Evolutionary conservation across 2,113 vertebrate species (phyloP).

Genomic region (Amphiprion percula): DNA sequence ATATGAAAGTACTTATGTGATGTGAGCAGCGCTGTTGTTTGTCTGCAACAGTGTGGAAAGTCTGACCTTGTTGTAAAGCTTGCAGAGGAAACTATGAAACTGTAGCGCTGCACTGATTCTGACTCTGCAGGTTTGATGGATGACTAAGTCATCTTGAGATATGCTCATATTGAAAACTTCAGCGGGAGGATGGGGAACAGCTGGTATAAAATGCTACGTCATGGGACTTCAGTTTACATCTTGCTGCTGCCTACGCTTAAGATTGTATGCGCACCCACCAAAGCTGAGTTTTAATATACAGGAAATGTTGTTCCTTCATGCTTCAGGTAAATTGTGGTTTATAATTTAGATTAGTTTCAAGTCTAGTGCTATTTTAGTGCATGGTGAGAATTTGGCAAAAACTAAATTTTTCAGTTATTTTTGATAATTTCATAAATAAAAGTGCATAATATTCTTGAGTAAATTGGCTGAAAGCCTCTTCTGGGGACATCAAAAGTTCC

Average conservation of each 20-base stretch:
- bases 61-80: background rate
- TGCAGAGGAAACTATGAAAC: constrained; percentile 14
- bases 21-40: background rate
- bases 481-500: no score
- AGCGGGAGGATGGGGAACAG: background rate
- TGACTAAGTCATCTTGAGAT: constrained; percentile 5
- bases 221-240: constrained; percentile 1
- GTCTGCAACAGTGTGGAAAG: background rate
- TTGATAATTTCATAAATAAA: no score
- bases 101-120: background rate
- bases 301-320: background rate
- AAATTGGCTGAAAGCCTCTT: no score
- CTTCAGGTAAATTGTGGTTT: background rate
- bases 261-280: background rate
- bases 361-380: background rate
- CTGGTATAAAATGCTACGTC: background rate
- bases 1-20: background rate
- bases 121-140: background rate
- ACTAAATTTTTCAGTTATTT: no score
- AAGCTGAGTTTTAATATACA: constrained; percentile 9
- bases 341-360: background rate
- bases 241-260: background rate
- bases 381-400: no score
- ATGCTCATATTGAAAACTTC: constrained; percentile 2
- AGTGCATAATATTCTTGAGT: no score